Evolutionary conservation across 2,113 vertebrate species (phyloP).

Genomic region (Morphnarchus princeps): DNA sequence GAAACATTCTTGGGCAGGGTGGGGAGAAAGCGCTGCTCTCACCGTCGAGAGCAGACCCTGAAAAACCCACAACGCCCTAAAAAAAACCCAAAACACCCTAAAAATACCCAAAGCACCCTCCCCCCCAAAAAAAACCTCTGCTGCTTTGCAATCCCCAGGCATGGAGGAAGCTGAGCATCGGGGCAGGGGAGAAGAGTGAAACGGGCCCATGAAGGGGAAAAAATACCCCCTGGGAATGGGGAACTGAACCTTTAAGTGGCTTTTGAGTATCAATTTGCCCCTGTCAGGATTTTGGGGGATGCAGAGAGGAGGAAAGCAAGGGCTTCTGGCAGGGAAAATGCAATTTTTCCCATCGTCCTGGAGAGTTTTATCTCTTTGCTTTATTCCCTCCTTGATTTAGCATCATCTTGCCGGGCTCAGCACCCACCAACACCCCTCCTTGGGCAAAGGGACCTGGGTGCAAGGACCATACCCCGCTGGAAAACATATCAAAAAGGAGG

Average conservation of each 20-base stretch:
- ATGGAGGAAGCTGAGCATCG: neutral
- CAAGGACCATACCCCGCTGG: neutral
- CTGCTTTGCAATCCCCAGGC: neutral
- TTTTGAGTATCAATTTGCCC: neutral
- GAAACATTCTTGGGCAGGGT: slow-evolving; percentile 73
- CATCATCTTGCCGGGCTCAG: accelerated
- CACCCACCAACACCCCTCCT: neutral
- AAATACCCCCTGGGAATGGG: accelerated
- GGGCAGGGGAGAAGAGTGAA: neutral
- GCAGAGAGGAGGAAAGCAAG: neutral
- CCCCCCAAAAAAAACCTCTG: accelerated
- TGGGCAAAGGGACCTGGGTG: neutral
- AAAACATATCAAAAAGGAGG: neutral
- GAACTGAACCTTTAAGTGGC: neutral
- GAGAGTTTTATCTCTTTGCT: neutral
- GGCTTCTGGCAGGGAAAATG: neutral
- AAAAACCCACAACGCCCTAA: too few relatives aligned
- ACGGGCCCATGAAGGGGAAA: neutral
- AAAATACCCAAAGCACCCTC: too few relatives aligned
- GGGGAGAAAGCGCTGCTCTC: slow-evolving; percentile 40
- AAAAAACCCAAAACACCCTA: too few relatives aligned
- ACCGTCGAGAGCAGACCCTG: accelerated
- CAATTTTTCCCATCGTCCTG: neutral
- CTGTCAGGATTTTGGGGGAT: neutral
- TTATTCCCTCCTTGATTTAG: neutral